Percentiles rank a stretch among this genome's conserved stretches.
Conservation (phyloP, 2,797 vertebrate species). For the Xenentodon cancila region DNA sequence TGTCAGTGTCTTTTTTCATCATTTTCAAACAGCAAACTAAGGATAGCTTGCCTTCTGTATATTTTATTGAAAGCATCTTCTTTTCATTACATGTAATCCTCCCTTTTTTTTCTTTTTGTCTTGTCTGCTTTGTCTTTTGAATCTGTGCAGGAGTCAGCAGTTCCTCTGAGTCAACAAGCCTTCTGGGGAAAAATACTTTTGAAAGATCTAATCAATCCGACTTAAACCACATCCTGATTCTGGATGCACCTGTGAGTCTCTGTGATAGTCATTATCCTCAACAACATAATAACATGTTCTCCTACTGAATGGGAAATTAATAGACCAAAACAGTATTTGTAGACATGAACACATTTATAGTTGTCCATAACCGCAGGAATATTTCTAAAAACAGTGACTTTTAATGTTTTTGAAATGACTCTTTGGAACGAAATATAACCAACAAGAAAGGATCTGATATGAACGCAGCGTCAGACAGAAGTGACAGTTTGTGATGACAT, state of each 20-base stretch:
- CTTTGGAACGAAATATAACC: no score
- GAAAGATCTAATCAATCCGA: slow-evolving; percentile 35
- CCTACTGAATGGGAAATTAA: no score
- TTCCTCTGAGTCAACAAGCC: slow-evolving; percentile 39
- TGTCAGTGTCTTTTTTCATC: slow-evolving; percentile 20
- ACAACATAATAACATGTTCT: no score
- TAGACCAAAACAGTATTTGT: no score
- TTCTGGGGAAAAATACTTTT: slow-evolving; percentile 58
- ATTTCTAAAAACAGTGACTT: no score
- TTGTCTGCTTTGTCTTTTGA: slow-evolving; percentile 52
- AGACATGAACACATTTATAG: no score
- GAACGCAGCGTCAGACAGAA: no score
- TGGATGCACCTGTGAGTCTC: slow-evolving; percentile 24
- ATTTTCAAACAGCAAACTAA: slow-evolving; percentile 19
- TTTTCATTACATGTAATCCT: slow-evolving; percentile 39
- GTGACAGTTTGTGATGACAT: no score
- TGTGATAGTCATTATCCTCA: neutral
- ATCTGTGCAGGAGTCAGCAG: slow-evolving; percentile 30
- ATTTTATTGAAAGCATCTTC: slow-evolving; percentile 37
- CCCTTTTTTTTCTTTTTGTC: slow-evolving; percentile 16
- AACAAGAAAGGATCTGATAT: no score
- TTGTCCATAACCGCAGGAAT: no score
- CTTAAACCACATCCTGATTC: slow-evolving; percentile 36
- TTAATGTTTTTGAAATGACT: no score
- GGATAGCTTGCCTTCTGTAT: slow-evolving; percentile 8